phyloP scores from a whole-genome alignment of 2,888 invertebrate species.

The Drosophila pegasa region DNA sequence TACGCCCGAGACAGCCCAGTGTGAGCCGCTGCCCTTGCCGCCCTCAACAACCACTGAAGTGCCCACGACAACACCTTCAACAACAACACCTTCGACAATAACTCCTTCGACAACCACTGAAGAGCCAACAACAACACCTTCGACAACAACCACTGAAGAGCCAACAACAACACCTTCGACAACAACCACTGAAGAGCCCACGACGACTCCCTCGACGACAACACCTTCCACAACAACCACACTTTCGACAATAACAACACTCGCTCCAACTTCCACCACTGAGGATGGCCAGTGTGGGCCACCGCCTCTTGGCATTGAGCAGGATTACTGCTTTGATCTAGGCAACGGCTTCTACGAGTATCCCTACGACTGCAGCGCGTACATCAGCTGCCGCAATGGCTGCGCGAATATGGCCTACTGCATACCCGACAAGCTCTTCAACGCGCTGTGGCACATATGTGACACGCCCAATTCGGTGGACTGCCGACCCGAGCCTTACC shows the following conservation, averaged over 20 bases:
- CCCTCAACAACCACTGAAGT: constrained; percentile 20
- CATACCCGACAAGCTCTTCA: constrained; percentile 61
- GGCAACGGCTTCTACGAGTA: constrained; percentile 66
- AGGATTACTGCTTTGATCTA: constrained; percentile 41
- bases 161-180: constrained; percentile 25
- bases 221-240: constrained; percentile 6
- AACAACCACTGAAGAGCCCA: constrained; percentile 16
- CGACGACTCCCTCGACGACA: constrained; percentile 27
- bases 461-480: constrained; percentile 61
- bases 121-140: background rate
- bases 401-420: constrained; percentile 65
- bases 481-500: constrained; percentile 48
- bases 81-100: constrained; percentile 12
- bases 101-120: constrained; percentile 15
- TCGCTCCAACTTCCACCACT: constrained; percentile 21
- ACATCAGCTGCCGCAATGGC: constrained; percentile 57
- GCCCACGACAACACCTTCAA: constrained; percentile 10
- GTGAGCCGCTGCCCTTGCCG: constrained; percentile 59
- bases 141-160: constrained; percentile 9
- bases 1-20: constrained; percentile 68
- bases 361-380: constrained; percentile 65
- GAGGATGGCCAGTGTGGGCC: constrained; percentile 45
- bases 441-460: constrained; percentile 62
- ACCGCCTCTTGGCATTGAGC: constrained; percentile 37
- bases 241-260: constrained; percentile 31